Percentiles rank a stretch among this genome's conserved stretches.
phyloP scores from a whole-genome alignment of 2,888 invertebrate genomes.

The Serripes groenlandicus region DNA sequence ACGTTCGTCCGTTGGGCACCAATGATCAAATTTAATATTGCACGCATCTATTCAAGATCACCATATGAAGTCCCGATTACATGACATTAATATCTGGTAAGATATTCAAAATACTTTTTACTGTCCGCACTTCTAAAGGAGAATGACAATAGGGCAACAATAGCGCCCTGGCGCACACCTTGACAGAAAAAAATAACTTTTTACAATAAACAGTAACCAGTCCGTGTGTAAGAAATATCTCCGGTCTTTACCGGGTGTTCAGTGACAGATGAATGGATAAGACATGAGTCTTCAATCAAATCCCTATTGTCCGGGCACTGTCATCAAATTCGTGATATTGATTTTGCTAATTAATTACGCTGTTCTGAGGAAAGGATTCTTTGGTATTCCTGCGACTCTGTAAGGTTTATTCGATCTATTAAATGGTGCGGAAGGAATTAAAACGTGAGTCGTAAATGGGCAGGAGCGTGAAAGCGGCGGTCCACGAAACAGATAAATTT shows the following conservation, averaged over 20 bases:
- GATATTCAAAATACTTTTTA: constrained; percentile 59
- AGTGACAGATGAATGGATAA: constrained; percentile 51
- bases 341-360: constrained; percentile 61
- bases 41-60: constrained; percentile 38
- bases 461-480: constrained; percentile 45
- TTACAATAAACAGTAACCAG: constrained; percentile 38
- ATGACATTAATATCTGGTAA: constrained; percentile 64
- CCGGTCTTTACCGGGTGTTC: constrained; percentile 24
- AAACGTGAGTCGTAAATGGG: constrained; percentile 43
- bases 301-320: constrained; percentile 39
- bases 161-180: constrained; percentile 41
- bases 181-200: constrained; percentile 53
- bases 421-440: constrained; percentile 63
- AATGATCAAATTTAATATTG: constrained; percentile 59
- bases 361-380: constrained; percentile 29
- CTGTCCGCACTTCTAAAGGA: constrained; percentile 50
- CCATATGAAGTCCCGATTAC: constrained; percentile 52
- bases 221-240: constrained; percentile 44
- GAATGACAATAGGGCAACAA: constrained; percentile 45
- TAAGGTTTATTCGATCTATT: constrained; percentile 19
- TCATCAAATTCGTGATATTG: constrained; percentile 51
- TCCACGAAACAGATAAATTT: constrained; percentile 50
- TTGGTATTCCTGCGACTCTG: constrained; percentile 19
- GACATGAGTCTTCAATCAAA: constrained; percentile 61
- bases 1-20: constrained; percentile 23